Percentiles rank a stretch among this genome's conserved stretches.
Evolutionary conservation across 2,888 invertebrate genomes (phyloP).

Genomic region (Tholera decimalis): DNA sequence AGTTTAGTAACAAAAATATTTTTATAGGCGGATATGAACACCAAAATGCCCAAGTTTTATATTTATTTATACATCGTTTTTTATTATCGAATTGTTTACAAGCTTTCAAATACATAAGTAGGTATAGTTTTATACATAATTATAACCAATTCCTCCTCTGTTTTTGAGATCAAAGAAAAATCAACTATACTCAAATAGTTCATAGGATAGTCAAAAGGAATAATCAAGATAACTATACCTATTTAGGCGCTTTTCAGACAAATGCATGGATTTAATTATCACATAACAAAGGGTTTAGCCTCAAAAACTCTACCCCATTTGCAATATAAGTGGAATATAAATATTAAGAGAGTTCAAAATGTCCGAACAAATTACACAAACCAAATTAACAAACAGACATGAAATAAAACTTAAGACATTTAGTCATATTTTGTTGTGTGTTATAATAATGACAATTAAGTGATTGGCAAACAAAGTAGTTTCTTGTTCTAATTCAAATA

Average conservation of each 20-base stretch:
- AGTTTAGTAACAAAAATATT: slow-evolving; percentile 76
- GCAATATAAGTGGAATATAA: slow-evolving; percentile 18
- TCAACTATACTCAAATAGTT: slow-evolving; percentile 38
- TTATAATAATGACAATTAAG: too few relatives aligned
- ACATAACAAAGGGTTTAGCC: slow-evolving; percentile 45
- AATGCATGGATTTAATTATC: slow-evolving; percentile 49
- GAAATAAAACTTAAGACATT: slow-evolving; percentile 1
- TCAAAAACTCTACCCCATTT: slow-evolving; percentile 27
- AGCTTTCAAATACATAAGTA: slow-evolving; percentile 41
- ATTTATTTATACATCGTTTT: slow-evolving; percentile 46
- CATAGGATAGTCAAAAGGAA: slow-evolving; percentile 22
- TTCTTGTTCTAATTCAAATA: too few relatives aligned
- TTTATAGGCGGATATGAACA: slow-evolving; percentile 80
- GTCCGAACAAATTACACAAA: slow-evolving; percentile 14
- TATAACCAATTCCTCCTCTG: slow-evolving; percentile 63
- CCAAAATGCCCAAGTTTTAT: slow-evolving; percentile 68
- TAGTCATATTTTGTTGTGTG: slow-evolving; percentile 3
- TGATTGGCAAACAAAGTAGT: too few relatives aligned
- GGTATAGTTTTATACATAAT: slow-evolving; percentile 41
- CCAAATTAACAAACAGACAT: background rate
- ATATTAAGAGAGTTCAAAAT: slow-evolving; percentile 8
- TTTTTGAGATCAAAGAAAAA: slow-evolving; percentile 67
- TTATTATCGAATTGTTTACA: slow-evolving; percentile 46
- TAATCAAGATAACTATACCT: slow-evolving; percentile 28
- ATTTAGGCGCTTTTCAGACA: slow-evolving; percentile 49